A percentile compares a stretch with the other conserved stretches of the same genome.
Evolutionary conservation across 2,888 invertebrate genomes (phyloP).

Genomic region (Cephus pygmeus): DNA sequence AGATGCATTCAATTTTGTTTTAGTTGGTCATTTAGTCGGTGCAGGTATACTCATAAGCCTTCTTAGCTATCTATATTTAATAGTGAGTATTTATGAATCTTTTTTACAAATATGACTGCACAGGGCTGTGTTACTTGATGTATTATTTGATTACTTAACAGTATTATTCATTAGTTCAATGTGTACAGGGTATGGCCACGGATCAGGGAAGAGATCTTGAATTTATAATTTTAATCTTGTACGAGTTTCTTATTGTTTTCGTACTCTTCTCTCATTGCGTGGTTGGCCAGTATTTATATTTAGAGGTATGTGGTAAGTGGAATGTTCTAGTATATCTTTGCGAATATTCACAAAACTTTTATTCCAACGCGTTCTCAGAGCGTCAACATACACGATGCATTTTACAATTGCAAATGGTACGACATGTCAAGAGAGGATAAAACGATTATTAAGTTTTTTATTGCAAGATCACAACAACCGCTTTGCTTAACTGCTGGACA

Average conservation of each 20-base stretch:
- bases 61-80: neutral
- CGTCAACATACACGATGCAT: constrained; percentile 66
- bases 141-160: neutral
- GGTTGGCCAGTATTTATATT: neutral
- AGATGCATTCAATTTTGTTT: neutral
- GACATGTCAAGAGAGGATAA: constrained; percentile 61
- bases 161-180: neutral
- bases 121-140: no score
- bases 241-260: neutral
- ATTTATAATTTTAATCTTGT: neutral
- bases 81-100: neutral
- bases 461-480: constrained; percentile 69
- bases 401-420: constrained; percentile 69
- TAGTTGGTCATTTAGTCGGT: neutral
- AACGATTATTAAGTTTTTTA: constrained; percentile 66
- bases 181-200: neutral
- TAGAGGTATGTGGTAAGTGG: neutral
- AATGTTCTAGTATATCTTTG: neutral
- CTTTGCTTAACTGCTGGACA: constrained; percentile 69
- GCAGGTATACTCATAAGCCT: neutral
- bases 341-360: neutral
- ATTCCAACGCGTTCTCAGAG: constrained; percentile 60
- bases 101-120: neutral
- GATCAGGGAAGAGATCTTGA: neutral
- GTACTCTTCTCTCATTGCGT: neutral